Conservation (phyloP, 2,797 vertebrate species). For the Hemitrygon akajei region DNA sequence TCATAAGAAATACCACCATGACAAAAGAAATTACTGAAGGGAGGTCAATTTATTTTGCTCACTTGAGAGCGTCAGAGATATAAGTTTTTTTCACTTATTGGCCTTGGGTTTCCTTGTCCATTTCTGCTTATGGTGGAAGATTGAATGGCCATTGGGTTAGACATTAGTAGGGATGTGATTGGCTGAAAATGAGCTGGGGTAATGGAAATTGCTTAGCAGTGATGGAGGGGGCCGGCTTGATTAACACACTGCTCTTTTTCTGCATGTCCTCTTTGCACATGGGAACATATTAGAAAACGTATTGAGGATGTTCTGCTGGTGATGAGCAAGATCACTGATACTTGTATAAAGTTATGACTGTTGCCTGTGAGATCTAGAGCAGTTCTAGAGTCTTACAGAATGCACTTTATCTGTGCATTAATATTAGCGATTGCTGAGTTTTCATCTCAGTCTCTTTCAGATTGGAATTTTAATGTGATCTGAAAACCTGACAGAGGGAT, state of each 20-base stretch:
- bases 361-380: not conserved
- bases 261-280: not conserved
- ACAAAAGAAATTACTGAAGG: no score
- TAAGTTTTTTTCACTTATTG: no score
- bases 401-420: not conserved
- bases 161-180: not conserved
- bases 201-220: not conserved
- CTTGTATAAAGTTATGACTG: not conserved
- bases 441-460: not conserved
- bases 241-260: not conserved
- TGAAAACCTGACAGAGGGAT: not conserved
- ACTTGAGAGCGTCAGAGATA: no score
- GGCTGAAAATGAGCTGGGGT: no score
- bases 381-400: not conserved
- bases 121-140: not conserved
- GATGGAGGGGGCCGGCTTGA: not conserved
- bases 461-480: not conserved
- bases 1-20: not conserved
- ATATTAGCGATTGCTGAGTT: not conserved
- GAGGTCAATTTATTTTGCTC: no score
- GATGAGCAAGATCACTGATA: not conserved
- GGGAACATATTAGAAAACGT: not conserved
- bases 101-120: no score
- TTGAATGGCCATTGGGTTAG: not conserved
- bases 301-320: not conserved